Evolutionary conservation across 2,888 invertebrate species (phyloP), one percentile per base, ranked within the genome.

Genomic region (Meandrusa payeni): DNA sequence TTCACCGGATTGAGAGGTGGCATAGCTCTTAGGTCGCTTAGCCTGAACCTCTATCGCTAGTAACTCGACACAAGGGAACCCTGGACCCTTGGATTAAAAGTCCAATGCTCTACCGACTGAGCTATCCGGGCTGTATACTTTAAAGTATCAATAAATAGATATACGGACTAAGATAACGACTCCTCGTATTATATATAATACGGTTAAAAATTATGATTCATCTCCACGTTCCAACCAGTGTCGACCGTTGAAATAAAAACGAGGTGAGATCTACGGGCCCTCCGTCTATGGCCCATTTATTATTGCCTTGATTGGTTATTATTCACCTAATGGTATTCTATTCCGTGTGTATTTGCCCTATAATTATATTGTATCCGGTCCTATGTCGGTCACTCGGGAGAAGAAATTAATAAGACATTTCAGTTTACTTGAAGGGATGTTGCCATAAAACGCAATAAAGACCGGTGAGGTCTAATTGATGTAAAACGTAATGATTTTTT

Each of bases 71-170:
- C n/a, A n/a, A n/a, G n/a, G n/a, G 88, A 88, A 88, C 88, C 87
- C 87, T 86, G 86, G 86, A 87, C 87, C 87, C 87, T 86, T 86
- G 86, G 88, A 86, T 86, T 87, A 88, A 83, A 85, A 86, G 86
- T 83, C 86, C 86, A 85, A 87, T 86, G 86, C 88, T 87, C 87
- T 88, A 88, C 87, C 88, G 85, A 88, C 87, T 88, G 87, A 87
- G 88, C 88, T 87, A 88, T 87, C 87, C 87, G 88, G 88, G 88
- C 88, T 69, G 6, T n/a, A 9, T 1, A 29, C 0, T 0, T 7
- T n/a, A n/a, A n/a, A n/a, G n/a, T n/a, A n/a, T n/a, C n/a, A n/a
- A n/a, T n/a, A n/a, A n/a, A n/a, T n/a, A n/a, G n/a, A n/a, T n/a
- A n/a, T n/a, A n/a, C n/a, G n/a, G n/a, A n/a, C n/a, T n/a, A n/a